Evolutionary conservation across 2,888 invertebrate genomes (phyloP).

Genomic region (Pogonocherus hispidulus): DNA sequence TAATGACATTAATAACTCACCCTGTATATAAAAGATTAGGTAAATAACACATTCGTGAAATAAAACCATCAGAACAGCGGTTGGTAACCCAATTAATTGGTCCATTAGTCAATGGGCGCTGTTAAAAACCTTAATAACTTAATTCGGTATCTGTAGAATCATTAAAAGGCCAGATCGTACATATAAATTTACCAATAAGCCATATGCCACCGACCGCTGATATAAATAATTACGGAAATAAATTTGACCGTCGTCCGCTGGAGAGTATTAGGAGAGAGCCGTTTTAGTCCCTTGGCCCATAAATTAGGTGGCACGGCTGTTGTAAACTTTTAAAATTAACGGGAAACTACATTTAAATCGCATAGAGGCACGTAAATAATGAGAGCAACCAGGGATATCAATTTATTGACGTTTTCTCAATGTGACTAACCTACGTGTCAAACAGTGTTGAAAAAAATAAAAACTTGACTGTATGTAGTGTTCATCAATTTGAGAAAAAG

Average conservation of each 20-base stretch:
- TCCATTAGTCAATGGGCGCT: constrained; percentile 22
- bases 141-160: constrained; percentile 28
- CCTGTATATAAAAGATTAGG: too few species aligned
- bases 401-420: too few species aligned
- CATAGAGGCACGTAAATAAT: neutral
- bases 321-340: constrained; percentile 29
- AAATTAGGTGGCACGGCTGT: constrained; percentile 32
- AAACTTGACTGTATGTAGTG: too few species aligned
- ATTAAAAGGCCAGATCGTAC: constrained; percentile 32
- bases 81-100: constrained; percentile 12
- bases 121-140: constrained; percentile 21
- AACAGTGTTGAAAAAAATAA: too few species aligned
- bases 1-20: too few species aligned
- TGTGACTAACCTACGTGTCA: too few species aligned
- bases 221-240: constrained; percentile 63
- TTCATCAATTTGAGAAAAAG: too few species aligned
- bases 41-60: too few species aligned
- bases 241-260: constrained; percentile 61
- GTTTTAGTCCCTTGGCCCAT: too few species aligned
- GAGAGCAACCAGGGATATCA: neutral
- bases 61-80: neutral
- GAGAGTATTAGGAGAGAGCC: constrained; percentile 59
- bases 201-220: constrained; percentile 59
- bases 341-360: constrained; percentile 24
- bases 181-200: constrained; percentile 44